Conservation (phyloP, 2,888 invertebrate genomes). For the Cantharis rufa region DNA sequence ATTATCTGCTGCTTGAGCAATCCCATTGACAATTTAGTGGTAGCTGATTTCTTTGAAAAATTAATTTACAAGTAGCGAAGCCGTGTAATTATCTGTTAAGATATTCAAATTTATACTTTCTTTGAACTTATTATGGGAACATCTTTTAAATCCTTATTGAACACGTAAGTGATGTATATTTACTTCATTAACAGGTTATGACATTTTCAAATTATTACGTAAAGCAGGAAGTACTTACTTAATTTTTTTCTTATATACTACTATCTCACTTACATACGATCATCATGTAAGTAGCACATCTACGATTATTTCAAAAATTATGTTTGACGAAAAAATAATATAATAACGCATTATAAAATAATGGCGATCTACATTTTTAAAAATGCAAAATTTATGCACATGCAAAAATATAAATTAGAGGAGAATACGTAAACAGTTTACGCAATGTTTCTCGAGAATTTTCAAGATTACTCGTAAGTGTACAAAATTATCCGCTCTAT, state of each 20-base stretch:
- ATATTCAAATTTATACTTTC: conserved; percentile 12
- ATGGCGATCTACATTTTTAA: background rate
- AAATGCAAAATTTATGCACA: background rate
- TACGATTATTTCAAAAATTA: background rate
- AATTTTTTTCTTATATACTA: background rate
- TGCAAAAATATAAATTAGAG: background rate
- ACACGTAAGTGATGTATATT: conserved; percentile 1
- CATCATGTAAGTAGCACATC: background rate
- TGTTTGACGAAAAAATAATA: background rate
- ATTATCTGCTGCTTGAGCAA: background rate
- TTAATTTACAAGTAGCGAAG: background rate
- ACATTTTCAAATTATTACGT: conserved; percentile 13
- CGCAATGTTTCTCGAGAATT: too few relatives aligned
- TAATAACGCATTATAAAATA: background rate
- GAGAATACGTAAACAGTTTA: too few relatives aligned
- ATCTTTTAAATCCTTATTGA: conserved; percentile 9
- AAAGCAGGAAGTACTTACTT: conserved; percentile 8
- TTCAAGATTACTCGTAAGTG: background rate
- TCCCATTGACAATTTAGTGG: background rate
- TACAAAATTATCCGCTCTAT: background rate
- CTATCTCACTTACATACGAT: background rate
- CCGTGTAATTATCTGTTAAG: conserved; percentile 6
- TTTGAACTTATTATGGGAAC: conserved; percentile 8
- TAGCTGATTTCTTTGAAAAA: background rate
- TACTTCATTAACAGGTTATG: conserved; percentile 12